Evolutionary conservation across 2,888 invertebrate genomes (phyloP).

Genomic region (Coremacera marginata): DNA sequence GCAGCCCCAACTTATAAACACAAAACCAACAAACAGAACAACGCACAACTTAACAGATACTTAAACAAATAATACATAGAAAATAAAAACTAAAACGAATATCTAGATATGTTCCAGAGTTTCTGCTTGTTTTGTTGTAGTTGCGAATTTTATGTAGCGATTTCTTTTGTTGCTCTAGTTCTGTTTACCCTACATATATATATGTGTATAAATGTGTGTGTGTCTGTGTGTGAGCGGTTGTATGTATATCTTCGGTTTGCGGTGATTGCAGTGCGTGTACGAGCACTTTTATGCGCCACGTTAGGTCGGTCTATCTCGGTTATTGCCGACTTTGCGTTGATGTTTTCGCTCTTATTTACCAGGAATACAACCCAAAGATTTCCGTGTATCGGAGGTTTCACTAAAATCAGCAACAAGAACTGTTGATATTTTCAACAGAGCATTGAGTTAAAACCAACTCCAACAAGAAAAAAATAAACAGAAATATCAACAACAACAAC

Average conservation of each 20-base stretch:
- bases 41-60: no score
- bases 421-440: not conserved
- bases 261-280: slow-evolving; percentile 2
- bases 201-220: not conserved
- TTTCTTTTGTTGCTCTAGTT: no score
- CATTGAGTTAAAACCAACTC: not conserved
- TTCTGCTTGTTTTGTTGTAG: slow-evolving; percentile 9
- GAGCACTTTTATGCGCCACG: not conserved
- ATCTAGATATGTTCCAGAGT: not conserved
- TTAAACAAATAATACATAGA: not conserved
- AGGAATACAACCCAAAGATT: no score
- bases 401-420: not conserved
- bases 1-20: no score
- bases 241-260: slow-evolving; percentile 5
- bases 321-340: not conserved
- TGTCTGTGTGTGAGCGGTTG: not conserved
- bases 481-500: slow-evolving; percentile 12
- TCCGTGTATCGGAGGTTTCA: no score
- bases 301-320: slow-evolving; percentile 11
- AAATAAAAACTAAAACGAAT: not conserved
- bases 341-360: not conserved
- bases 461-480: not conserved
- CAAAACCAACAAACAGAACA: no score
- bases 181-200: not conserved
- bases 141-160: no score